phyloP scores from a whole-genome alignment of 2,888 invertebrate genomes.

The Xestia sexstrigata region DNA sequence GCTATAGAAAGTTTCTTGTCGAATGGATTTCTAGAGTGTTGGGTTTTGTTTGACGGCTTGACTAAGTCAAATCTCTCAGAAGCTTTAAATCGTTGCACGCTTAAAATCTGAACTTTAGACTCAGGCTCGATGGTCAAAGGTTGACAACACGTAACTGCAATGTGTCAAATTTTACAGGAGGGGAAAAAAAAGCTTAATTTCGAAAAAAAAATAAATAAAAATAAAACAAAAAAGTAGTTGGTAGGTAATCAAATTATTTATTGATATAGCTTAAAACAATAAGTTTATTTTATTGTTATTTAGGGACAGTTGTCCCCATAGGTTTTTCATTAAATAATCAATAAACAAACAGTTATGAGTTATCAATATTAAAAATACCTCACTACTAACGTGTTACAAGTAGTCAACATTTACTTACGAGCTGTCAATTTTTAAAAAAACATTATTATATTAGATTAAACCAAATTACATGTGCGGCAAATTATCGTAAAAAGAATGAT shows the following conservation, averaged over 20 bases:
- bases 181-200: not conserved
- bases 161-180: slow-evolving; percentile 11
- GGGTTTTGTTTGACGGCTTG: no score
- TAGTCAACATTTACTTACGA: no score
- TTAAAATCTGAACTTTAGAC: no score
- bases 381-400: no score
- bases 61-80: no score
- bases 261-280: slow-evolving; percentile 8
- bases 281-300: no score
- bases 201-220: no score
- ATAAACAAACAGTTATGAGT: not conserved
- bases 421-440: no score
- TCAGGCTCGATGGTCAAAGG: slow-evolving; percentile 6
- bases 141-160: slow-evolving; percentile 15
- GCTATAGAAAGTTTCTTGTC: no score
- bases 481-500: not conserved
- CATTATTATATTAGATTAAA: not conserved
- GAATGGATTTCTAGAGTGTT: no score
- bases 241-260: slow-evolving; percentile 12
- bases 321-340: slow-evolving; percentile 14
- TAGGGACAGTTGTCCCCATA: not conserved
- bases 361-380: not conserved
- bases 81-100: no score
- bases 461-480: not conserved
- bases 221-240: not conserved